Evolutionary conservation across 2,797 vertebrate genomes (phyloP).

Genomic region (Thamnophis elegans): DNA sequence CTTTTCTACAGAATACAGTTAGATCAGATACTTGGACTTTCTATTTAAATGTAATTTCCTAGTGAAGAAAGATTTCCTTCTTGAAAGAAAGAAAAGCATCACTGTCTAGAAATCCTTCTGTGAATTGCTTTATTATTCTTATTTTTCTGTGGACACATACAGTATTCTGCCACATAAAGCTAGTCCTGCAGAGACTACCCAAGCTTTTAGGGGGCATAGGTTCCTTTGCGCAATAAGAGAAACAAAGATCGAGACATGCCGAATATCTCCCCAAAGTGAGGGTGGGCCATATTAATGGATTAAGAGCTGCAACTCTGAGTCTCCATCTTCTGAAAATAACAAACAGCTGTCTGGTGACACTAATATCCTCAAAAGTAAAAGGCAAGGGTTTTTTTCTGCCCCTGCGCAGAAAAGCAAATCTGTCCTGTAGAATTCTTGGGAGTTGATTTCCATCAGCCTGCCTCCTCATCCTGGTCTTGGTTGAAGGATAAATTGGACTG

Average conservation of each 20-base stretch:
- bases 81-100: background rate
- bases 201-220: background rate
- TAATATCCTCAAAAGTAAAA: background rate
- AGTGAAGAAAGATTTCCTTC: background rate
- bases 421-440: background rate
- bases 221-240: background rate
- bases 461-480: background rate
- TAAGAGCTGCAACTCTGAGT: background rate
- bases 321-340: background rate
- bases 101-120: background rate
- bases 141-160: background rate
- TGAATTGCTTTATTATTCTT: background rate
- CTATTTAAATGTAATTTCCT: background rate
- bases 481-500: background rate
- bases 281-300: background rate
- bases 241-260: background rate
- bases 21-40: background rate
- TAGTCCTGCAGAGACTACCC: background rate
- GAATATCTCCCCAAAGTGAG: background rate
- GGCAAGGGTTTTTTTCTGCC: background rate
- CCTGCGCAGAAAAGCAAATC: background rate
- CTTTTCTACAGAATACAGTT: background rate
- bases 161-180: background rate
- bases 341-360: background rate
- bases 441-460: background rate